Evolutionary conservation across 2,797 vertebrate species (phyloP), one percentile per base, ranked within the genome.

Genomic region (Erithacus rubecula): DNA sequence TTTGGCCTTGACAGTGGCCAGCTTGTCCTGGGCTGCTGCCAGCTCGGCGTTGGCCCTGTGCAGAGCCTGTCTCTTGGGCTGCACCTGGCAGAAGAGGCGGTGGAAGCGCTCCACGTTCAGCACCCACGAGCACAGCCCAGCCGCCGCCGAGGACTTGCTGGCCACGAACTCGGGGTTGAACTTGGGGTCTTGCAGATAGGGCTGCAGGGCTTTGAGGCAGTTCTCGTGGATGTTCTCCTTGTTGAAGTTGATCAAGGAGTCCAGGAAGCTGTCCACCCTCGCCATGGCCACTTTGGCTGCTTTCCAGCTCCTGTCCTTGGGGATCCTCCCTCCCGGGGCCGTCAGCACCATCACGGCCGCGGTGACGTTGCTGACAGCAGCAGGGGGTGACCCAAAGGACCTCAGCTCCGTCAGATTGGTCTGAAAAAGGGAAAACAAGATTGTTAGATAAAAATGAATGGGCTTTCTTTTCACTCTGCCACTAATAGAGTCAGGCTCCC

Each of bases 71-170:
- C 99, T 98, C 95, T 99, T 99, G 21, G 99, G 99, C 94, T 99
- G 98, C 89, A 99, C 99, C 4, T 99, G 98, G 3, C 99, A 99
- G 96, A 98, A 99, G 4, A 99, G 98, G 89, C 98, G 94, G 1
- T 99, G 98, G 97, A 99, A 99, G 74, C 93, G 98, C 74, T 98
- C 98, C 0, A 99, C 98, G 97, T 99, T 99, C 56, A 99, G 94
- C 75, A 99, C 99, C 99, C 99, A 99, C 24, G 99, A 99, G 96
- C 99, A 99, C 74, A 99, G 98, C 18, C 99, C 99, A 0, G 99
- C 98, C 0, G 99, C 99, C 0, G 99, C 98, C 0, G 96, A 71
- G 0, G 99, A 99, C 97, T 99, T 99, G 47, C 98, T 98, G 11
- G 98, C 97, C 91, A 99, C 98, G 0, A 99, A 97, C 16, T 99